Conservation (phyloP, 2,113 vertebrate species). For the Collichthys lucidus region DNA sequence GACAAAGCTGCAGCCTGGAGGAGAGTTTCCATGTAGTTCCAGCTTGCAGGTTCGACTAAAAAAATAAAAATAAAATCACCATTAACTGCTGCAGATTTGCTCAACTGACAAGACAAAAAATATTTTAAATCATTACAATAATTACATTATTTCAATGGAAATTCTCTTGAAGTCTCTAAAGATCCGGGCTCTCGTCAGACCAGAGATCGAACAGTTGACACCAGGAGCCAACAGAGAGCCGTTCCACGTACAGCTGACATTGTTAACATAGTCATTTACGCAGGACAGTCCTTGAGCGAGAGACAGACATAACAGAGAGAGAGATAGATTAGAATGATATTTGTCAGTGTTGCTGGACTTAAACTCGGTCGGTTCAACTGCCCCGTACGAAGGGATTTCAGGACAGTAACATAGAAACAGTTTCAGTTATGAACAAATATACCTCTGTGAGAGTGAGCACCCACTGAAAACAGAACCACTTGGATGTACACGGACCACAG, state of each 20-base stretch:
- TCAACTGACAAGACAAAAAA: neutral
- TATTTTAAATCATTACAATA: too few relatives aligned
- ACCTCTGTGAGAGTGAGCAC: conserved; percentile 43
- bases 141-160: accelerated
- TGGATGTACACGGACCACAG: conserved; percentile 10
- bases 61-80: neutral
- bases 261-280: conserved; percentile 72
- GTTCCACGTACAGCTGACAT: conserved; percentile 73
- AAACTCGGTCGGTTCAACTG: too few relatives aligned
- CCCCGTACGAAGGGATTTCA: neutral
- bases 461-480: conserved; percentile 29
- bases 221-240: neutral
- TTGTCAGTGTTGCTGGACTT: neutral
- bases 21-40: neutral
- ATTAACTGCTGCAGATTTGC: neutral
- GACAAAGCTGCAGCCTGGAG: conserved; percentile 68
- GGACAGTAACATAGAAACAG: neutral
- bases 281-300: conserved; percentile 65
- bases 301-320: conserved; percentile 8
- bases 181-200: neutral
- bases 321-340: neutral
- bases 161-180: accelerated
- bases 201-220: conserved; percentile 55
- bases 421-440: neutral
- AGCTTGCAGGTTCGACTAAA: conserved; percentile 68